Evolutionary conservation across 1,140 invertebrate species (phyloP), one percentile per base, ranked within the genome.

Genomic region (Danaus plexippus): DNA sequence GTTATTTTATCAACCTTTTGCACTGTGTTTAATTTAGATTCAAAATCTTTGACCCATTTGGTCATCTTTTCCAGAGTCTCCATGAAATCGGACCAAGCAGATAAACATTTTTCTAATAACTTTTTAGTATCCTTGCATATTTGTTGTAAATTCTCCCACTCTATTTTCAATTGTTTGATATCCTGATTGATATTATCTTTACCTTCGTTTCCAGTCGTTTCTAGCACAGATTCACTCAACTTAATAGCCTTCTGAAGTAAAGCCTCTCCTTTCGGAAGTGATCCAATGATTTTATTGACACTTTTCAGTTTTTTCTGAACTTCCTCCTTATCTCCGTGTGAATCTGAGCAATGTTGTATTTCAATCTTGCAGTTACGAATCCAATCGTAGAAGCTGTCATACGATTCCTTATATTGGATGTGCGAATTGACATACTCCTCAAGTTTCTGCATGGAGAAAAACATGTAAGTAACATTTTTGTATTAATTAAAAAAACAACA

Each of bases 81-180:
- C 50, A 92, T 90, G 78, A 95, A 98, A 61, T 96, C 93, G 9
- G 93, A 92, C 96, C 96, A 98, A 1, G 92, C 91, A 1, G 92
- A 88, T n/a, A 96, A 88, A 70, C 95, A 97, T 73, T 93, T 92
- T 12, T 92, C 91, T 9, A 98, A 80, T 52, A 91, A 89, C 59
- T 92, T 92, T 66, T 93, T 92, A 0, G 93, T 93, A 67, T 97
- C 94, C 48, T 92, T 92, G 48, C 93, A 92, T 43, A 94, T 89
- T n/a, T 91, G 88, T 75, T 95, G 93, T 0, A 98, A 73, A n/a
- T 92, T 91, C 67, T 97, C 94, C 94, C 95, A 97, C 66, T 96
- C 94, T 43, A 90, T 88, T 64, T 94, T 93, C n/a, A 98, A 77
- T 67, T 96, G 93, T 54, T 93, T 92, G 9, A 95, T 92, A 75